phyloP scores from a whole-genome alignment of 2,888 invertebrate genomes.

The Acronicta aceris region DNA sequence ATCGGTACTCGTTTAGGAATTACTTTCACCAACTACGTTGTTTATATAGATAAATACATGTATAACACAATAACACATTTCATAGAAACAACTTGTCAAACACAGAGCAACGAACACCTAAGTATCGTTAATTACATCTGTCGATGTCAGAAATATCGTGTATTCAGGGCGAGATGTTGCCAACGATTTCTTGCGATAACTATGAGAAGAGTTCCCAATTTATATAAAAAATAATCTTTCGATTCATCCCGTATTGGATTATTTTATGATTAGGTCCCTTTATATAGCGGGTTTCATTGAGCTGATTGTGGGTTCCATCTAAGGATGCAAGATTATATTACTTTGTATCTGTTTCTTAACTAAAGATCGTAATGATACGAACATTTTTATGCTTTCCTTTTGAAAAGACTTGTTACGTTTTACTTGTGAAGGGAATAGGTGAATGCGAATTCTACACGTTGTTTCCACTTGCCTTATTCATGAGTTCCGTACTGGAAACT shows the following conservation, averaged over 20 bases:
- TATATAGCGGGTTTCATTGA: slow-evolving; percentile 27
- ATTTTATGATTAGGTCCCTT: slow-evolving; percentile 39
- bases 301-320: slow-evolving; percentile 7
- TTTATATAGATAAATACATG: slow-evolving; percentile 2
- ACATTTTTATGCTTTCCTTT: slow-evolving; percentile 5
- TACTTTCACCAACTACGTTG: slow-evolving; percentile 4
- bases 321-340: slow-evolving; percentile 6
- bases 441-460: slow-evolving; percentile 32
- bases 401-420: background rate
- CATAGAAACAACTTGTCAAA: slow-evolving; percentile 14
- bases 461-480: slow-evolving; percentile 40
- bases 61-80: slow-evolving; percentile 19
- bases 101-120: slow-evolving; percentile 21
- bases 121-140: slow-evolving; percentile 44
- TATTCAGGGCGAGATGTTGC: slow-evolving; percentile 16
- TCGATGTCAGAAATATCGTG: slow-evolving; percentile 36
- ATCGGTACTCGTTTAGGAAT: slow-evolving; percentile 9
- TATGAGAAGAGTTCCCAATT: slow-evolving; percentile 30
- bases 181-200: slow-evolving; percentile 41
- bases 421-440: slow-evolving; percentile 24
- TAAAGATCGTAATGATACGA: background rate
- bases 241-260: slow-evolving; percentile 26
- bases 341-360: background rate
- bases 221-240: slow-evolving; percentile 40
- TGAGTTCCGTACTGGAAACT: slow-evolving; percentile 25